These are phyloP conservation scores for Caenorhabditis parvicauda DNA, from an alignment of 2,888 invertebrate genomes.

Conservation along the genomic window DNA sequence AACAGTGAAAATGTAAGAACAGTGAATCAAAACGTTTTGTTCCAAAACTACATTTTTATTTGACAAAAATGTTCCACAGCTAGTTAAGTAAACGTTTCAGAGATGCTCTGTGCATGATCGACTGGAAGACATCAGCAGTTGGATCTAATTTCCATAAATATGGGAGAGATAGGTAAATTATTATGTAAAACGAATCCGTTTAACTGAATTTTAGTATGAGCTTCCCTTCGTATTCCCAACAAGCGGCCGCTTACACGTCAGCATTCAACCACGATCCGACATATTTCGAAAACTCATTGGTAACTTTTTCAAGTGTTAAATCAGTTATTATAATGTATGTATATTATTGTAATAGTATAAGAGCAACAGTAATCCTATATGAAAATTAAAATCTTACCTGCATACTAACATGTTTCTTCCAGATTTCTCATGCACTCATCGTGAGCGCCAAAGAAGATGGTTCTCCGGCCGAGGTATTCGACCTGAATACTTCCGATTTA, in stretches of 20 bases:
- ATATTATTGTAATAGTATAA: too few relatives aligned
- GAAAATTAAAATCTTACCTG: too few relatives aligned
- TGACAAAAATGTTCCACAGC: too few relatives aligned
- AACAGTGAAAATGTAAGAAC: too few relatives aligned
- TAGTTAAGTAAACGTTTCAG: too few relatives aligned
- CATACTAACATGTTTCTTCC: too few relatives aligned
- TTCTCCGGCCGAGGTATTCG: slow-evolving; percentile 12
- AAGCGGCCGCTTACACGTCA: slow-evolving; percentile 22
- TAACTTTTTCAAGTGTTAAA: neutral
- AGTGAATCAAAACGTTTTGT: too few relatives aligned
- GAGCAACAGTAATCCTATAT: too few relatives aligned
- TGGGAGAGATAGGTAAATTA: slow-evolving; percentile 11
- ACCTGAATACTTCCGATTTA: neutral
- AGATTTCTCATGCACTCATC: slow-evolving; percentile 9
- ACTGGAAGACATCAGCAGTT: slow-evolving; percentile 20
- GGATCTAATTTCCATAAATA: slow-evolving; percentile 15
- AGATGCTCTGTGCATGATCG: slow-evolving; percentile 10
- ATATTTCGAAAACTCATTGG: slow-evolving; percentile 2
- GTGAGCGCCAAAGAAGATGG: slow-evolving; percentile 22
- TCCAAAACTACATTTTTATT: too few relatives aligned
- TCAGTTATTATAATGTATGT: too few relatives aligned
- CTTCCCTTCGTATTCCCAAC: slow-evolving; percentile 10
- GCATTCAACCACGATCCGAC: slow-evolving; percentile 18
- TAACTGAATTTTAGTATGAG: slow-evolving; percentile 8
- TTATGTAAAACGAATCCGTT: neutral